Percentiles rank a stretch among this genome's conserved stretches.
Conservation (phyloP, 2,113 vertebrate species). For the Tamias sibiricus region DNA sequence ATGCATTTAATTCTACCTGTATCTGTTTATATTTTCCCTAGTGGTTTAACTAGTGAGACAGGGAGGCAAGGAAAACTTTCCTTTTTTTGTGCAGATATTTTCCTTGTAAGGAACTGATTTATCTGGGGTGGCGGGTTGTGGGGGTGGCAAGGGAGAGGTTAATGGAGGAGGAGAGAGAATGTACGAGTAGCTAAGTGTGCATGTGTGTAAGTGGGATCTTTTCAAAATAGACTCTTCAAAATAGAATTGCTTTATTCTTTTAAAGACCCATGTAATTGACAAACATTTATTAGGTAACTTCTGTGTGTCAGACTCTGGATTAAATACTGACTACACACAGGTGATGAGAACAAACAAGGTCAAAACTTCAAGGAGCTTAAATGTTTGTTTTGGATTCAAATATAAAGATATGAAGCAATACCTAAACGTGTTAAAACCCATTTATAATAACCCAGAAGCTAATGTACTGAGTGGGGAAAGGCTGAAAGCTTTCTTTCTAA, state of each 20-base stretch:
- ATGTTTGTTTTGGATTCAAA: neutral
- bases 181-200: neutral
- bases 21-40: conserved; percentile 9
- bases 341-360: neutral
- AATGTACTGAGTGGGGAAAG: neutral
- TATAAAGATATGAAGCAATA: neutral
- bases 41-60: neutral
- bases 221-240: neutral
- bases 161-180: neutral
- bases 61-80: neutral
- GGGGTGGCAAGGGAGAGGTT: neutral
- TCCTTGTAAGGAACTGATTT: conserved; percentile 12
- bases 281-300: neutral
- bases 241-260: neutral
- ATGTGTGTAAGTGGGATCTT: neutral
- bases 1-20: neutral
- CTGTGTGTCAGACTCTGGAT: neutral
- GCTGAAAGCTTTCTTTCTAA: neutral
- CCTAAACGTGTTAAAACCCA: neutral
- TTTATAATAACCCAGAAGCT: neutral
- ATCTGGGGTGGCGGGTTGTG: neutral
- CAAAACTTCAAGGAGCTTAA: neutral
- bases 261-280: neutral
- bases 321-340: neutral
- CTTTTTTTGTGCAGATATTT: neutral